Evolutionary conservation across 2,113 vertebrate species (phyloP), one percentile per base, ranked within the genome.

Genomic region (Cynoglossus semilaevis): DNA sequence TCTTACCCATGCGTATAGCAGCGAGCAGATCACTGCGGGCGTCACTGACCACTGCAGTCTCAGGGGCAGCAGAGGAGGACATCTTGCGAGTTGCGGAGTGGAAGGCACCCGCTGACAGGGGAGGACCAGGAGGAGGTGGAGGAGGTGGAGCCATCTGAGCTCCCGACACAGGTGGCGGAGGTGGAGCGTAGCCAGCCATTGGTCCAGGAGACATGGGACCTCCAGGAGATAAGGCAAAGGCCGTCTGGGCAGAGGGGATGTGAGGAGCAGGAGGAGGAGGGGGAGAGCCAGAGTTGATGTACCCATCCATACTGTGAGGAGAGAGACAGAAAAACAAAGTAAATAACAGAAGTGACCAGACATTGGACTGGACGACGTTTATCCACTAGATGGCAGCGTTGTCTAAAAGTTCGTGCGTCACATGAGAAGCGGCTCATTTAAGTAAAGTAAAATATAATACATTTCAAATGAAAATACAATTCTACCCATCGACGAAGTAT

Each of bases 1-100:
- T 64, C 85, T 65, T 76, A 99, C 96, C 96, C 97, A 99, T 98
- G 6, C 96, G 93, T 67, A 99, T 99, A 51, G 97, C 97, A 56
- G 97, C 93, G 34, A 99, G 92, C 15, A 99, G 93, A 73, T 99
- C 97, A 0, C 97, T 99, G 67, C 96, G 93, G 1, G 97, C 95
- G 5, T 97, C 96, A 0, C 85, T 95, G 51, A 92, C 63, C 0
- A 89, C 90, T 0, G 88, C 70, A 3, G 81, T 52, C 76, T 90
- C 90, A 54, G 67, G 60, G 9, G 87, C 71, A 0, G 77, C 76
- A 22, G 89, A 72, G 46, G 80, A 90, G 56, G 79, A 89, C 3
- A 94, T 95, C 92, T 96, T 93, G 12, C 92, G 92, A 51, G 90
- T 91, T 40, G 91, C 90, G 46, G 86, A 16, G 88, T 91, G 80